Evolutionary conservation across 2,797 vertebrate genomes (phyloP), one percentile per base, ranked within the genome.

Genomic region (Syncerus caffer): DNA sequence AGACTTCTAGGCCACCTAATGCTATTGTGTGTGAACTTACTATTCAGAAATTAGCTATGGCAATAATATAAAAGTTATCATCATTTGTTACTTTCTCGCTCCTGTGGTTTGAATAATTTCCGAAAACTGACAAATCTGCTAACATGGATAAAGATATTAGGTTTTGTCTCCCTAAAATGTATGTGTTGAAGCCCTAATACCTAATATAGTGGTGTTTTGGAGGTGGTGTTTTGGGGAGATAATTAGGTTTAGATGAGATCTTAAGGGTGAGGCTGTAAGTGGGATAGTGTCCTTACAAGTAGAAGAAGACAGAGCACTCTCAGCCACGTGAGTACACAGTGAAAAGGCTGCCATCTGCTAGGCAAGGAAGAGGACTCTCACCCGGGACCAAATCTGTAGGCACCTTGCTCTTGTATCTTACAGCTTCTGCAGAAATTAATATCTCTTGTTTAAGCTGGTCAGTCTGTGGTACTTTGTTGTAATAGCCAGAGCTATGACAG

Each of bases 61-160:
- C 8, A 38, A 1, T 85, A 27, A 95, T 71, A 29, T 38, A 64
- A 19, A 86, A 84, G 58, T 51, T 34, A 38, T 21, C 2, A 6
- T 57, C 29, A 64, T 1, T 34, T 79, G 3, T 79, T 88, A 86
- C 14, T 19, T 89, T 29, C n/a, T 93, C 45, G 45, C 38, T 87
- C 50, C 51, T 90, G 2, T 57, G 51, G 9, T 86, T 92, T 78
- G 53, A 67, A 67, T 53, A 38, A 82, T 50, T 97, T 80, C 16
- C 13, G n/a, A 19, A 84, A 92, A 29, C 27, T 29, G 13, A 34
- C 42, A 79, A 64, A 47, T 55, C 45, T 45, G 31, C 60, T 82
- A 55, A 83, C 57, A 47, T 16, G 15, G 53, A 62, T 51, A 85
- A 55, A 86, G 31, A 53, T 23, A 45, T 55, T 51, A 83, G 5